Percentiles rank a stretch among this genome's conserved stretches.
Evolutionary conservation across 2,888 invertebrate genomes (phyloP).

Genomic region (Rhagonycha fulva): DNA sequence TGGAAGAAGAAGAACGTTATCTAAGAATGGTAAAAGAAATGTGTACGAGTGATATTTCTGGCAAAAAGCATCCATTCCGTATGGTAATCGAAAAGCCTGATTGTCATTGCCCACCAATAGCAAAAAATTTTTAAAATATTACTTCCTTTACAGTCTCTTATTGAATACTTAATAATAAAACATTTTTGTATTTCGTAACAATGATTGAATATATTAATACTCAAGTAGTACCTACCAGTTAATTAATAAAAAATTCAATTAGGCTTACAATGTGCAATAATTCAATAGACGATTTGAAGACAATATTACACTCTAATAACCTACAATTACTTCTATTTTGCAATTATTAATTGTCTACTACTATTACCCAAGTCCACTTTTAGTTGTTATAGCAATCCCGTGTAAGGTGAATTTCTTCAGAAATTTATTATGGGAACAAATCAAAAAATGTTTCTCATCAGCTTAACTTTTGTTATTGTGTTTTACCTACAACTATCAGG

Average conservation of each 20-base stretch:
- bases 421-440: slow-evolving; percentile 14
- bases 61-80: slow-evolving; percentile 49
- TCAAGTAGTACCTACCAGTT: neutral
- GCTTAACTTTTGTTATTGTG: neutral
- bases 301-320: neutral
- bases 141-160: neutral
- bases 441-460: slow-evolving; percentile 8
- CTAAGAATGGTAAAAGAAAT: slow-evolving; percentile 43
- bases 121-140: neutral
- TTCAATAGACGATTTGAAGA: neutral
- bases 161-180: neutral
- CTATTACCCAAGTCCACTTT: slow-evolving; percentile 6
- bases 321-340: neutral
- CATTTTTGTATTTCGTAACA: neutral
- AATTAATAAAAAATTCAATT: neutral
- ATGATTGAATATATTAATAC: neutral
- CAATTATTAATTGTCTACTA: neutral
- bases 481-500: neutral
- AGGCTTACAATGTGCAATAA: neutral
- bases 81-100: slow-evolving; percentile 45
- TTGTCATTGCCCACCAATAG: slow-evolving; percentile 40
- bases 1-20: slow-evolving; percentile 48
- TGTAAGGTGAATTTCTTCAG: neutral
- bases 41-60: slow-evolving; percentile 34
- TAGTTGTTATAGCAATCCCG: neutral